A percentile compares a stretch with the other conserved stretches of the same genome.
Conservation (phyloP, 2,797 vertebrate genomes). For the Pangasius sanitwongsei region DNA sequence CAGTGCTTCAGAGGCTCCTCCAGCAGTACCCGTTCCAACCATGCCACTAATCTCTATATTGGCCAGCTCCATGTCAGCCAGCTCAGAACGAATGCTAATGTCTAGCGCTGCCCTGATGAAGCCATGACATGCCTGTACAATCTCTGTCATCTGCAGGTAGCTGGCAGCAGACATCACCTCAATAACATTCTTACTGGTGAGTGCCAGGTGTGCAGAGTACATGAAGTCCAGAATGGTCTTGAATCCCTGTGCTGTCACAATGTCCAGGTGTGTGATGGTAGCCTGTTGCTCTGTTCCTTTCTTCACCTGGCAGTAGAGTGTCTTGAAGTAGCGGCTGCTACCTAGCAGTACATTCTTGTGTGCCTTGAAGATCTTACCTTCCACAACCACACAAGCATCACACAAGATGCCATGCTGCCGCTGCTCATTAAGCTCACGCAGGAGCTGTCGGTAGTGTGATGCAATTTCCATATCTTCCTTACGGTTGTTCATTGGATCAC, state of each 20-base stretch:
- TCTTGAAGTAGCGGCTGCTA: constrained; percentile 98
- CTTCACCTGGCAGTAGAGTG: constrained; percentile 96
- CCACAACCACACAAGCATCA: constrained; percentile 93
- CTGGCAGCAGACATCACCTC: constrained; percentile 98
- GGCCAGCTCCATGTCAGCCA: constrained; percentile 83
- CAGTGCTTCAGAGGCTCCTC: constrained; percentile 83
- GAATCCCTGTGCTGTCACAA: constrained; percentile 96
- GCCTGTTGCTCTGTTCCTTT: constrained; percentile 82
- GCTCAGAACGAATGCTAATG: constrained; percentile 95
- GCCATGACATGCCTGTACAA: constrained; percentile 94
- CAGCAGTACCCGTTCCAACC: constrained; percentile 66
- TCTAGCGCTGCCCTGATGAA: constrained; percentile 98
- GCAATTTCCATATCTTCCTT: constrained; percentile 99
- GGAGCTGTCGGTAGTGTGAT: constrained; percentile 96
- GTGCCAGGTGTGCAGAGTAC: constrained; percentile 94
- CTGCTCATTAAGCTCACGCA: constrained; percentile 95
- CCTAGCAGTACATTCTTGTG: constrained; percentile 96
- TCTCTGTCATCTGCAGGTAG: constrained; percentile 98
- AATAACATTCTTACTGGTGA: constrained; percentile 97
- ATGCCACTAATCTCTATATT: constrained; percentile 88
- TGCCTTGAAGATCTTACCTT: constrained; percentile 96
- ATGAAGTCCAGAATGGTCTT: constrained; percentile 99
- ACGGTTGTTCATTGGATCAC: constrained; percentile 92
- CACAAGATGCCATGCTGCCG: constrained; percentile 95
- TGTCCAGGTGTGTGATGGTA: constrained; percentile 95